Evolutionary conservation across 2,888 invertebrate genomes (phyloP).

Genomic region (Apeira syringaria): DNA sequence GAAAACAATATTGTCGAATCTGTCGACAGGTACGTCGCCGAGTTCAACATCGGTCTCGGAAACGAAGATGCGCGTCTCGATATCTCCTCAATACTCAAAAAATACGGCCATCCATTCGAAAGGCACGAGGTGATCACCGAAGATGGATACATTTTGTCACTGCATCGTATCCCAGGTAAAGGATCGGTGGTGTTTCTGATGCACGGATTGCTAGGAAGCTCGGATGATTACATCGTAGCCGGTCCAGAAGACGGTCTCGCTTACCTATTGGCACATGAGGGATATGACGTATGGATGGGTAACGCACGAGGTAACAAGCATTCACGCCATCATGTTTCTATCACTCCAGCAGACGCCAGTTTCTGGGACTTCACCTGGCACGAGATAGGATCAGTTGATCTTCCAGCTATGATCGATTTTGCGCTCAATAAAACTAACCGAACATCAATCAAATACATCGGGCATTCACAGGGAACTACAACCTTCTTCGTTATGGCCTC

Average conservation of each 20-base stretch:
- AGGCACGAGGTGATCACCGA: conserved; percentile 49
- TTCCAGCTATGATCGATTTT: conserved; percentile 92
- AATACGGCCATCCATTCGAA: conserved; percentile 55
- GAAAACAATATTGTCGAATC: conserved; percentile 38
- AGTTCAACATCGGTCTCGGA: conserved; percentile 37
- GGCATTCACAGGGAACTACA: conserved; percentile 88
- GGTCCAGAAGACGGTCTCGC: conserved; percentile 56
- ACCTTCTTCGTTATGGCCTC: conserved; percentile 83
- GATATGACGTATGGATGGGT: conserved; percentile 91
- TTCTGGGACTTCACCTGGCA: conserved; percentile 92
- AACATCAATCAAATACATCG: conserved; percentile 85
- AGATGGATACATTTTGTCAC: conserved; percentile 53
- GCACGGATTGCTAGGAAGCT: conserved; percentile 62
- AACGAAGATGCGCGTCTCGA: conserved; percentile 52
- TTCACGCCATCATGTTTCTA: conserved; percentile 76
- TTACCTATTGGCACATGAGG: conserved; percentile 81
- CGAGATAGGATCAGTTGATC: conserved; percentile 89
- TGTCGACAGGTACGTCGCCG: conserved; percentile 37
- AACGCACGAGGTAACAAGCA: conserved; percentile 91
- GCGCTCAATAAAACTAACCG: conserved; percentile 79
- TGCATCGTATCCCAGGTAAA: conserved; percentile 56
- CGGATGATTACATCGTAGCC: conserved; percentile 59
- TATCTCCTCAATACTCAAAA: conserved; percentile 44
- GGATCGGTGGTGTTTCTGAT: conserved; percentile 58
- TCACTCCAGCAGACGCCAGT: conserved; percentile 56